Evolutionary conservation across 2,797 vertebrate genomes (phyloP).

Genomic region (Muscicapa comitata): DNA sequence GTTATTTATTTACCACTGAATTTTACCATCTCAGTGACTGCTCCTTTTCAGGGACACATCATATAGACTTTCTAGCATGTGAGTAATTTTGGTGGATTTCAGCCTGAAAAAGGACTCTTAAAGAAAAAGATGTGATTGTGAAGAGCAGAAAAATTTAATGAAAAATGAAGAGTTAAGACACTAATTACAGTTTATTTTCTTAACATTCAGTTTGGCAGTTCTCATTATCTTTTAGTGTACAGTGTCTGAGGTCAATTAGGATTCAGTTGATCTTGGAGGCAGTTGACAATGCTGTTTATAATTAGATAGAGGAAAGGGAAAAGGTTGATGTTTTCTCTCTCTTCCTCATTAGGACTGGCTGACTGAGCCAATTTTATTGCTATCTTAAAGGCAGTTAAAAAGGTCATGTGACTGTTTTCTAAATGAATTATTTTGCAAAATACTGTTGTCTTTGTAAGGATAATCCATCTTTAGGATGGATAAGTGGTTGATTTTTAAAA

Average conservation of each 20-base stretch:
- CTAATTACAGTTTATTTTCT: conserved; percentile 25
- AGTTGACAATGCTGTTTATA: conserved; percentile 52
- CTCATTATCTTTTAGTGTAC: conserved; percentile 4
- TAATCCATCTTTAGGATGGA: background rate
- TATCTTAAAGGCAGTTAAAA: conserved; percentile 64
- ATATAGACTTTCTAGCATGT: background rate
- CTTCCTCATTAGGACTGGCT: conserved; percentile 26
- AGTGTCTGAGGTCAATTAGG: conserved; percentile 42
- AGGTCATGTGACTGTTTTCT: conserved; percentile 53
- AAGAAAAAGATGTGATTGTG: background rate
- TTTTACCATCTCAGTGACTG: background rate
- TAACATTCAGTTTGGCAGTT: conserved; percentile 37
- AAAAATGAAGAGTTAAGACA: conserved; percentile 27
- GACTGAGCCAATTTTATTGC: conserved; percentile 59
- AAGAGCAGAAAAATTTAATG: background rate
- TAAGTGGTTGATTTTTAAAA: background rate
- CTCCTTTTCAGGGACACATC: conserved; percentile 11
- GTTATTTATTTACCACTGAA: conserved; percentile 2
- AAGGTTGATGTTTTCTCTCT: conserved; percentile 40
- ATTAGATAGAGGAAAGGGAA: conserved; percentile 46
- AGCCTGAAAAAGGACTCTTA: background rate
- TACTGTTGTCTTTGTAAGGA: conserved; percentile 26
- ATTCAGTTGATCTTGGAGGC: conserved; percentile 47
- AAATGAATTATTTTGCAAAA: conserved; percentile 58
- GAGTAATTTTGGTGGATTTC: background rate